A percentile compares a stretch with the other conserved stretches of the same genome.
Evolutionary conservation across 2,888 invertebrate genomes (phyloP).

Genomic region (Clusia tigrina): DNA sequence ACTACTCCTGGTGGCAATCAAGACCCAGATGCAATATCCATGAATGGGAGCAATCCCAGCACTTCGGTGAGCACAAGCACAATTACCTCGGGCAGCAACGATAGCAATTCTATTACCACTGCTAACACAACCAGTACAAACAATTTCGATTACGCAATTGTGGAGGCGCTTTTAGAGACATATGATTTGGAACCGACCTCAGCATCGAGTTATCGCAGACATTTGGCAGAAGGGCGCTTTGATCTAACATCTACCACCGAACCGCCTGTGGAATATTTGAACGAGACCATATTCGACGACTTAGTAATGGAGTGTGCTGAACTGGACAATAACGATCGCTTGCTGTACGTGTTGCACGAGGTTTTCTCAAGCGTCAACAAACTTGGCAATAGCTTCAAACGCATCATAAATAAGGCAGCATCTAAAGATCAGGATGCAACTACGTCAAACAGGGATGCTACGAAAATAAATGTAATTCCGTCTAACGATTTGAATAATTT

Average conservation of each 20-base stretch:
- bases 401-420: conserved; percentile 41
- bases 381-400: conserved; percentile 81
- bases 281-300: conserved; percentile 77
- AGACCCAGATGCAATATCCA: conserved; percentile 50
- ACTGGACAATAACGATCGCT: conserved; percentile 72
- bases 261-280: conserved; percentile 68
- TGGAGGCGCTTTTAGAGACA: conserved; percentile 31
- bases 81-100: conserved; percentile 49
- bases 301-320: conserved; percentile 79
- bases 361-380: conserved; percentile 76
- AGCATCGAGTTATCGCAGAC: conserved; percentile 16
- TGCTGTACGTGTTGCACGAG: conserved; percentile 79
- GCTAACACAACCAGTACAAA: conserved; percentile 33
- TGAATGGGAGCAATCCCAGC: conserved; percentile 51
- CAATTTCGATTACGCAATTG: conserved; percentile 30
- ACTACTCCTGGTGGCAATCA: conserved; percentile 33
- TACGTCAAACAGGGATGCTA: conserved; percentile 50
- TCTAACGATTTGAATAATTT: conserved; percentile 68
- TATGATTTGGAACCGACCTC: conserved; percentile 20
- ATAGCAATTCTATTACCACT: conserved; percentile 46
- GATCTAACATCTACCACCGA: conserved; percentile 43
- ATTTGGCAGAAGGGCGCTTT: conserved; percentile 14
- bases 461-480: conserved; percentile 65
- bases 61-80: conserved; percentile 51
- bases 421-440: neutral